phyloP scores from a whole-genome alignment of 2,888 invertebrate species.

The Nemoura dubitans region DNA sequence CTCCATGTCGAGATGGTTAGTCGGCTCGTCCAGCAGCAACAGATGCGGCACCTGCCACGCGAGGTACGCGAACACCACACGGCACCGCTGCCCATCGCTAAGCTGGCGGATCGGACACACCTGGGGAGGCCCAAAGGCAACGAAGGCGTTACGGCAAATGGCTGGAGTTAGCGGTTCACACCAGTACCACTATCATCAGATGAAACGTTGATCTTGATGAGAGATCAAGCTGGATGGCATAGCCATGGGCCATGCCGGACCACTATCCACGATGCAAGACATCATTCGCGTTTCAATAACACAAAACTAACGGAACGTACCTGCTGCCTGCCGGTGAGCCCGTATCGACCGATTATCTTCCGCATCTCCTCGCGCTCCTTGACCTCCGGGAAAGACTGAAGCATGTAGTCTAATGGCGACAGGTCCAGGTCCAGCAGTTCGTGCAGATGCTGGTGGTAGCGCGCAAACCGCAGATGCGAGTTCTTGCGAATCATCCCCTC shows the following conservation, averaged over 20 bases:
- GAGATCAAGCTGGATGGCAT: too few relatives aligned
- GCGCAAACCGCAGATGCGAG: constrained; percentile 95
- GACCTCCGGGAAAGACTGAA: constrained; percentile 94
- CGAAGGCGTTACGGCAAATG: too few relatives aligned
- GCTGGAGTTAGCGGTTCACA: too few relatives aligned
- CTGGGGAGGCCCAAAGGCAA: constrained; percentile 62
- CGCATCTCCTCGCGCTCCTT: constrained; percentile 99
- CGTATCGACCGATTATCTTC: constrained; percentile 98
- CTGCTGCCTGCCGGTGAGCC: constrained; percentile 82
- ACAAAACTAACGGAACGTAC: too few relatives aligned
- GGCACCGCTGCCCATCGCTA: constrained; percentile 97
- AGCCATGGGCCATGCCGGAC: too few relatives aligned
- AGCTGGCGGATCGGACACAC: constrained; percentile 93
- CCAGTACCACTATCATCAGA: too few relatives aligned
- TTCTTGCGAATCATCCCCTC: constrained; percentile 98
- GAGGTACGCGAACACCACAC: constrained; percentile 98
- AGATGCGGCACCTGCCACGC: constrained; percentile 98
- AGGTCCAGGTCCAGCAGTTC: constrained; percentile 94
- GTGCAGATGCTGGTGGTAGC: constrained; percentile 98
- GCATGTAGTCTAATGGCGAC: constrained; percentile 98
- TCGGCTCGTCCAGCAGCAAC: constrained; percentile 82
- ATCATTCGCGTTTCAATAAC: too few relatives aligned
- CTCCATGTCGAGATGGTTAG: constrained; percentile 97
- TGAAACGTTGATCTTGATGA: too few relatives aligned
- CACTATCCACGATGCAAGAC: too few relatives aligned